A percentile compares a stretch with the other conserved stretches of the same genome.
Evolutionary conservation across 2,888 invertebrate species (phyloP).

Genomic region (Ernsta delagoae): DNA sequence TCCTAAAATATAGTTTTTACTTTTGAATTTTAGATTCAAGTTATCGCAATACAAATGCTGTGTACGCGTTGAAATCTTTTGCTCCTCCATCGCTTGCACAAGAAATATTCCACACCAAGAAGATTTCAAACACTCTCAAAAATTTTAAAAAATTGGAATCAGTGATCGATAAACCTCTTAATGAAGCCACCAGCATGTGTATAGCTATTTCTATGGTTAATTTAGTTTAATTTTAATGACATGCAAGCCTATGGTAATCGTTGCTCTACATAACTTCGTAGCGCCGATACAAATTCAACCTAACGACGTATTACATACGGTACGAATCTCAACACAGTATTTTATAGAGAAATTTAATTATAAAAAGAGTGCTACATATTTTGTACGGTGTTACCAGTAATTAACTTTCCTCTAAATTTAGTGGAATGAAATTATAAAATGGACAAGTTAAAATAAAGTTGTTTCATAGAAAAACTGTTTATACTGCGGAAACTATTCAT

Average conservation of each 20-base stretch:
- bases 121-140: neutral
- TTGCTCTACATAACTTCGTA: neutral
- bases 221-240: slow-evolving; percentile 3
- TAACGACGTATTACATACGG: neutral
- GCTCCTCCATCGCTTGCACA: neutral
- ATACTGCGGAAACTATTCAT: slow-evolving; percentile 12
- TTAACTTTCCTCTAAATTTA: slow-evolving; percentile 12
- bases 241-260: slow-evolving; percentile 14
- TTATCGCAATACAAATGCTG: neutral
- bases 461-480: neutral
- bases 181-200: slow-evolving; percentile 9
- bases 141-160: neutral
- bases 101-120: neutral
- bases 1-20: too few relatives aligned
- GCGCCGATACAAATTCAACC: neutral
- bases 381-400: slow-evolving; percentile 6
- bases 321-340: neutral
- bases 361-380: slow-evolving; percentile 16
- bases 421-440: neutral
- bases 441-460: neutral
- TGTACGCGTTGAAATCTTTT: slow-evolving; percentile 25
- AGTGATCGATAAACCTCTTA: neutral
- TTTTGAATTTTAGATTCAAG: neutral
- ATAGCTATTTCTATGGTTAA: neutral
- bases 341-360: slow-evolving; percentile 6